Conservation (phyloP, 64 coral and sea anemone genomes). For the Anthopleura sola region DNA sequence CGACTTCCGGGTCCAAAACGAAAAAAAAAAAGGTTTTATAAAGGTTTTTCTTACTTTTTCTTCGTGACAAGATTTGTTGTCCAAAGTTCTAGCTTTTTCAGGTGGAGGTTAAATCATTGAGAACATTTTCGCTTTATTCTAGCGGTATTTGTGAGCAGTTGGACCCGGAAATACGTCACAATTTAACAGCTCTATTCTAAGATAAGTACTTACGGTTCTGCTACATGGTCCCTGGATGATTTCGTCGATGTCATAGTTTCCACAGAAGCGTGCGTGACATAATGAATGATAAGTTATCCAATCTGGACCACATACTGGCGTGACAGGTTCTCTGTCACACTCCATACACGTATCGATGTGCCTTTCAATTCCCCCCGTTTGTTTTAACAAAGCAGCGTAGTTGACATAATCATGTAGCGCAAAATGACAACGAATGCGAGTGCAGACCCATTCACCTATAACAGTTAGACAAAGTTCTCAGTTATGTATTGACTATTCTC, state of each 20-base stretch:
- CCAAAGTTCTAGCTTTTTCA: no score
- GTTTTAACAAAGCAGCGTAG: not conserved
- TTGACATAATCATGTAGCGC: slow-evolving; percentile 34
- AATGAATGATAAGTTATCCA: slow-evolving; percentile 85
- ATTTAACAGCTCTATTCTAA: no score
- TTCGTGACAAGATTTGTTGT: no score
- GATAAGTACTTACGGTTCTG: slow-evolving; percentile 24
- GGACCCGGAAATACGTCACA: no score
- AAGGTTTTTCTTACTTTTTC: no score
- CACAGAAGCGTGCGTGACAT: slow-evolving; percentile 72
- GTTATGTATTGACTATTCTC: not conserved
- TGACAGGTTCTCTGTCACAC: slow-evolving; percentile 69
- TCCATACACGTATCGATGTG: slow-evolving; percentile 65
- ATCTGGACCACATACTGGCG: slow-evolving; percentile 79
- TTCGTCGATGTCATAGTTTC: slow-evolving; percentile 48
- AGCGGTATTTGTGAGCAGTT: no score
- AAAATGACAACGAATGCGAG: slow-evolving; percentile 32
- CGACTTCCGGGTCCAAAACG: no score
- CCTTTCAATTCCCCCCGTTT: slow-evolving; percentile 33
- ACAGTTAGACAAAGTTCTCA: not conserved
- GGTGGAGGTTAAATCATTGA: no score
- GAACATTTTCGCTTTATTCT: no score
- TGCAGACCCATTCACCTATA: slow-evolving; percentile 44
- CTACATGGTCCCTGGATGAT: slow-evolving; percentile 47
- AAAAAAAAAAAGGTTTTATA: no score